These are phyloP conservation scores for Potorous gilbertii DNA, from an alignment of 2,797 vertebrate genomes.

Conservation along the genomic window DNA sequence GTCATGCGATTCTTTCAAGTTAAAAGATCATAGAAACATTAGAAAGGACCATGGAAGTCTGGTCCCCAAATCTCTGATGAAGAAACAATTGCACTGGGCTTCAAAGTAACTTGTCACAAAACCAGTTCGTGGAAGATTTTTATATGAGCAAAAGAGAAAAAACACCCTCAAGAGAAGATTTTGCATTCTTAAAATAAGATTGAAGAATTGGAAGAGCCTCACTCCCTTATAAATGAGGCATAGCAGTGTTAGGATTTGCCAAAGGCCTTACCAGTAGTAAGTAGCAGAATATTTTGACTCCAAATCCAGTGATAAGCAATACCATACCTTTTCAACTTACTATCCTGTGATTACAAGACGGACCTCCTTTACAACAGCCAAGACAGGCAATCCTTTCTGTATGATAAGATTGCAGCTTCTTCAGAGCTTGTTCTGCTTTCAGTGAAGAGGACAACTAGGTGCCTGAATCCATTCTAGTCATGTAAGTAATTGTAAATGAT, in stretches of 20 bases:
- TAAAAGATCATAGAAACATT: not conserved
- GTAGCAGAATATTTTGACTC: not conserved
- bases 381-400: not conserved
- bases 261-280: not conserved
- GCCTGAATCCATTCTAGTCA: not conserved
- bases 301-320: not conserved
- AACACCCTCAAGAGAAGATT: not conserved
- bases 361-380: not conserved
- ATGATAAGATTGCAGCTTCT: not conserved
- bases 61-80: not conserved
- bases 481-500: not conserved
- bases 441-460: not conserved
- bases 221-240: not conserved
- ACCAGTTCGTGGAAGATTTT: not conserved
- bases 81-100: not conserved
- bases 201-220: not conserved
- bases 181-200: not conserved
- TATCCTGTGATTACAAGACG: not conserved
- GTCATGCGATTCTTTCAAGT: not conserved
- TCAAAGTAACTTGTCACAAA: not conserved
- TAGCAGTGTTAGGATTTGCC: not conserved
- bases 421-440: not conserved
- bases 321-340: not conserved
- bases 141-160: not conserved
- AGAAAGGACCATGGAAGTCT: not conserved